Evolutionary conservation across 2,113 vertebrate genomes (phyloP), one percentile per base, ranked within the genome.

Genomic region (Lonchura striata): DNA sequence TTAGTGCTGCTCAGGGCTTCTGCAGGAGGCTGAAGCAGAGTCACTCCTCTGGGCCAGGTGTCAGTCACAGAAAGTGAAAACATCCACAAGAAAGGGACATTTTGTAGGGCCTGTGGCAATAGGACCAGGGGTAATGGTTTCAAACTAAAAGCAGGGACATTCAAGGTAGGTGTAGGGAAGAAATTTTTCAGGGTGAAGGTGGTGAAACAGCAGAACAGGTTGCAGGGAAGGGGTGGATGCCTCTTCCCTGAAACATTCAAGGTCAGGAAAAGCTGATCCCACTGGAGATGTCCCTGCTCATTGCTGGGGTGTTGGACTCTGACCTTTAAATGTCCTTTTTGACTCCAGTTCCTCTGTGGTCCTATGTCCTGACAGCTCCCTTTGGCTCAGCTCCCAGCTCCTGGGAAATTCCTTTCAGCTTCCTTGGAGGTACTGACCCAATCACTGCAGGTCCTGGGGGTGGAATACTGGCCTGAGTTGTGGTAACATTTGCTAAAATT

Each of bases 381-480:
- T 21, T 20, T 41, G 52, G 3, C 9, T 7, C 31, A n/a, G 2
- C 9, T 37, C 53, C 59, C 20, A 15, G 2, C 30, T 42, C 15
- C 22, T 7, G 22, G 2, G 14, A n/a, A 60, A 16, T 47, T 7
- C 66, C 42, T 3, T 8, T 5, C 46, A 47, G 39, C 13, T 5
- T 7, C 56, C 1, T 4, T 4, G 18, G 0, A 17, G 41, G 30
- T 7, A 6, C 4, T 13, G 7, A 61, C 46, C 23, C 30, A 10
- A 25, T 10, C 1, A 3, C 33, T 17, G 0, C 30, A 16, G 21
- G 8, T 39, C 12, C 46, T 57, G 18, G 4, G 23, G 41, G 16
- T 56, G 7, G 0, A 14, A 35, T 61, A 24, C 1, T 41, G 23
- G 15, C 16, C 5, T 30, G 24, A 7, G 21, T 59, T 69, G 13